phyloP scores from a whole-genome alignment of 2,797 vertebrate genomes.

The Rhyacichthys aspro region DNA sequence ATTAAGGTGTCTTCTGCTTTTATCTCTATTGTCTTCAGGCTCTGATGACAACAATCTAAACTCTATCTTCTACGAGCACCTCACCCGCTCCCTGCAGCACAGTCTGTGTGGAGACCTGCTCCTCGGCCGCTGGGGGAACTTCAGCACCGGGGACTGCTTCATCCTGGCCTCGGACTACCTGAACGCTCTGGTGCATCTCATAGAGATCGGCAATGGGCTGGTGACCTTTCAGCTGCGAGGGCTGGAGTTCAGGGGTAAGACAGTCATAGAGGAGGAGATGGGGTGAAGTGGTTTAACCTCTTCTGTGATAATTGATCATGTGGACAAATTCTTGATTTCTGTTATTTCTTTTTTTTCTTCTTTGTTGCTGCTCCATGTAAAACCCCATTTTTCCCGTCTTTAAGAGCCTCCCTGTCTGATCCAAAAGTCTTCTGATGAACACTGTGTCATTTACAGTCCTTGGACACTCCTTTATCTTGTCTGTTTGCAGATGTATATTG shows the following conservation, averaged over 20 bases:
- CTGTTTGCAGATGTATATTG: background rate
- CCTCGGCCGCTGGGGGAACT: slow-evolving; percentile 96
- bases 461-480: no score
- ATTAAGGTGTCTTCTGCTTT: background rate
- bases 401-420: no score
- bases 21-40: slow-evolving; percentile 70
- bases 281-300: no score
- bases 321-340: no score
- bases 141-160: slow-evolving; percentile 96
- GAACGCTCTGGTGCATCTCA: slow-evolving; percentile 95
- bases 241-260: slow-evolving; percentile 97
- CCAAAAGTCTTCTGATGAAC: no score
- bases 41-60: slow-evolving; percentile 98
- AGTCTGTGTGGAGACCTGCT: slow-evolving; percentile 95
- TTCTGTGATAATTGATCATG: no score
- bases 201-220: slow-evolving; percentile 96
- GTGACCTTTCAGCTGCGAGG: slow-evolving; percentile 97
- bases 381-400: background rate
- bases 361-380: no score
- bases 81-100: slow-evolving; percentile 96
- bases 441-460: no score
- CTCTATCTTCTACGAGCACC: slow-evolving; percentile 98
- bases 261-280: no score
- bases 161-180: slow-evolving; percentile 99
- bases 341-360: no score